Evolutionary conservation across 2,797 vertebrate species (phyloP).

Genomic region (Argyrosomus regius): DNA sequence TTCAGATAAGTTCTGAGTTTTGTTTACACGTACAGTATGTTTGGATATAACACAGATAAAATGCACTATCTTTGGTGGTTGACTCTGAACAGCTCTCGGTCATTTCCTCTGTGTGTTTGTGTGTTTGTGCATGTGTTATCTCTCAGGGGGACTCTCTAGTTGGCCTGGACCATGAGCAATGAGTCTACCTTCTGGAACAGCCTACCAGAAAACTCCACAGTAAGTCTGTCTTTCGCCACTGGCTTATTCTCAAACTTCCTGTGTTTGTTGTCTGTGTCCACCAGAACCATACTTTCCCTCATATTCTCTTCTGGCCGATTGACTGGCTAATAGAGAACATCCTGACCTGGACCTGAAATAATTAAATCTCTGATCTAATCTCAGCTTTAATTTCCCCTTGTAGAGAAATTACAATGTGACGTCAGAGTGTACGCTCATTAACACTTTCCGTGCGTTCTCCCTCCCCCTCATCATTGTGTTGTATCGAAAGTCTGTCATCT

Average conservation of each 20-base stretch:
- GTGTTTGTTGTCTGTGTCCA: conserved; percentile 44
- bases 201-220: conserved; percentile 90
- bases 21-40: background rate
- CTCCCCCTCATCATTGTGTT: conserved; percentile 16
- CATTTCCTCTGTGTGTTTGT: conserved; percentile 68
- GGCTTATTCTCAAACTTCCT: conserved; percentile 67
- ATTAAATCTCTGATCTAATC: conserved; percentile 85
- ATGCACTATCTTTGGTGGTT: conserved; percentile 25
- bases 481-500: conserved; percentile 8
- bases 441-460: conserved; percentile 46
- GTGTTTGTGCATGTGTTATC: conserved; percentile 57
- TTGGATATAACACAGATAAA: conserved; percentile 18
- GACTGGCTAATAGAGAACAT: conserved; percentile 86
- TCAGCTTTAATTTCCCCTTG: conserved; percentile 81
- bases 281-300: conserved; percentile 57
- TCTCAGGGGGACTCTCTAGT: conserved; percentile 85
- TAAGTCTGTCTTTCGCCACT: conserved; percentile 82
- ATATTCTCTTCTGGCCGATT: conserved; percentile 71
- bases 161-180: conserved; percentile 93
- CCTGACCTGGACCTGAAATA: conserved; percentile 85
- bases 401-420: conserved; percentile 72
- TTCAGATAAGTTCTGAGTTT: conserved; percentile 1
- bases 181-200: conserved; percentile 93
- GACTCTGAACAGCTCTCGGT: conserved; percentile 53
- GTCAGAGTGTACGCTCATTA: conserved; percentile 61